Base-by-base conservation (phyloP, 2,113 vertebrate genomes). In the Planiliza haematocheilus region DNA sequence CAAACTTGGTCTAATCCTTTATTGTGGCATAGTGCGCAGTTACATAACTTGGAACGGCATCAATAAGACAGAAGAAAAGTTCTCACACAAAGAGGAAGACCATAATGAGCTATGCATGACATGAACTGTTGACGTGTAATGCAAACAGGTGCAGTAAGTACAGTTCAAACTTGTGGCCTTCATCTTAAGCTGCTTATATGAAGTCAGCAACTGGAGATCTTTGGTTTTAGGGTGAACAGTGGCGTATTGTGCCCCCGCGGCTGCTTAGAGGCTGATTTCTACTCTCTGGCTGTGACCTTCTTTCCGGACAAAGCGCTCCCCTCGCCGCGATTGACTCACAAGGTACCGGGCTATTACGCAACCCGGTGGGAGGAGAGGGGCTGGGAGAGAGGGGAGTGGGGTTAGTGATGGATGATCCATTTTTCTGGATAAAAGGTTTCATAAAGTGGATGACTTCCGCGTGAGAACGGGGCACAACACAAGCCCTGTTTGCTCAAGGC, bases 1-100 rank as follows among this genome's bases (percentile, higher is more conserved):
- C 86, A 87, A 71, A 83, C 46, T 79, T 72, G 70, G 55, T 50
- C 65, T 88, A 83, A 90, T 90, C 89, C 88, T 67, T 88, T 88
- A 89, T 89, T 91, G 81, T 91, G 88, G 79, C 84, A 87, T 56
- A 71, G 64, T 70, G 81, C 78, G 77, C 49, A 39, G 81, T 92
- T 92, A 87, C 81, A 88, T 91, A 92, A 91, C 84, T 78, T 84
- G 81, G 80, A 88, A 74, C 57, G 0, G 71, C 73, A 78, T 91
- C 86, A 88, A 12, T 69, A 83, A 71, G 76, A 64, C 76, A 83
- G 55, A 65, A 48, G 68, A 78, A 82, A 84, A 51, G 78, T 90
- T 91, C 85, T 83, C 83, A 84, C 84, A 85, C 74, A 30, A 42
- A 84, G 37, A 37, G 49, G 66, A 75, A 55, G 60, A 63, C 66